Conservation (phyloP, 2,797 vertebrate genomes). For the Bovichtus diacanthus region DNA sequence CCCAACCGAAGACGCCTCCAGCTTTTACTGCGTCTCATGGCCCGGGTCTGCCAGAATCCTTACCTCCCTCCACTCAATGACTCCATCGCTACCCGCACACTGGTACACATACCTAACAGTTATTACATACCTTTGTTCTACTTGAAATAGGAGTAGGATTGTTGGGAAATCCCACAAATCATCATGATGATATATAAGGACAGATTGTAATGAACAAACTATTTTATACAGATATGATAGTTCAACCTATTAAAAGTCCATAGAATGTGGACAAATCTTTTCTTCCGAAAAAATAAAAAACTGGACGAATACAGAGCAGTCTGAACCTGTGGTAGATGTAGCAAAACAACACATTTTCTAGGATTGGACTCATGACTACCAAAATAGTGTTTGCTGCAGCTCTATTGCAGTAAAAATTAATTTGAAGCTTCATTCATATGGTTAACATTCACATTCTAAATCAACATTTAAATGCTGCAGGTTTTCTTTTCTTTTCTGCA, state of each 20-base stretch:
- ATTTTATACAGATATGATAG: not conserved
- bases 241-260: not conserved
- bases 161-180: not conserved
- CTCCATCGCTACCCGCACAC: slow-evolving; percentile 86
- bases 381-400: not conserved
- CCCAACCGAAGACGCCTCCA: slow-evolving; percentile 93
- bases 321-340: not conserved
- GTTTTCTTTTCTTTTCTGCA: too few relatives aligned
- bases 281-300: not conserved
- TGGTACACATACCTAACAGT: slow-evolving; percentile 82
- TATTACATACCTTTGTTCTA: not conserved
- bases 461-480: too few relatives aligned
- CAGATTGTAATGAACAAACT: not conserved
- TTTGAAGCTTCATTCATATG: too few relatives aligned
- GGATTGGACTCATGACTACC: not conserved
- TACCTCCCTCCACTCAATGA: slow-evolving; percentile 92
- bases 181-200: not conserved
- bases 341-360: not conserved
- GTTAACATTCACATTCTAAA: too few relatives aligned
- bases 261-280: not conserved
- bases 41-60: slow-evolving; percentile 89
- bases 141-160: not conserved
- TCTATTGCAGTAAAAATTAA: not conserved
- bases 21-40: slow-evolving; percentile 93
- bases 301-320: not conserved